Evolutionary conservation across 2,797 vertebrate species (phyloP), one percentile per base, ranked within the genome.

Genomic region (Neomorphus geoffroyi): DNA sequence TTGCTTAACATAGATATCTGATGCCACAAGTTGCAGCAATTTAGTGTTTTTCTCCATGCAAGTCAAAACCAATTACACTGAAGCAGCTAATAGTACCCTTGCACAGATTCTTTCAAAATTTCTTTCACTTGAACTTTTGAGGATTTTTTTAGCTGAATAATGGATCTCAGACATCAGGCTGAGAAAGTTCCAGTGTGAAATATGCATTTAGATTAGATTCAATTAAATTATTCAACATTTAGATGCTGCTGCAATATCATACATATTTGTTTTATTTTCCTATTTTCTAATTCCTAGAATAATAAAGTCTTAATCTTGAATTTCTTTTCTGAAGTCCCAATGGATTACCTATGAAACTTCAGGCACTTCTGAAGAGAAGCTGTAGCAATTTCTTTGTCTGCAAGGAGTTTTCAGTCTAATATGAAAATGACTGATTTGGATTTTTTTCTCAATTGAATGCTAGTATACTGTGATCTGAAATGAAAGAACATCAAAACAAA

Each of bases 1-100:
- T 96, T 93, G 61, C 74, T 92, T 86, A 93, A 90, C 78, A 73
- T 28, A 74, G 48, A 13, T 22, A 90, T 89, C 67, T 83, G 77
- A 95, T 69, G 92, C 56, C 51, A 70, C 66, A 80, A 90, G 80
- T 62, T 91, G 56, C 75, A 93, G 73, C 74, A 92, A 83, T 80
- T 64, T 37, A 78, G 60, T 53, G 64, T 73, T 92, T 91, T 96
- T 51, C 56, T 94, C 53, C 62, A 27, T 69, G 53, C 39, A 67
- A 90, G 91, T 80, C 94, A 94, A 96, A 88, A 79, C 2, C 37
- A 79, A 94, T 87, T 67, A 51, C 19, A 67, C 28, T 61, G 62
- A 91, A 84, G 54, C 30, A 92, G 62, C 75, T 93, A 93, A 75
- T 80, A 92, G 95, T 60, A 85, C 18, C 35, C 58, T 39, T 72